Evolutionary conservation across 1,140 invertebrate genomes (phyloP).

Genomic region (Chironomus striatipennis): DNA sequence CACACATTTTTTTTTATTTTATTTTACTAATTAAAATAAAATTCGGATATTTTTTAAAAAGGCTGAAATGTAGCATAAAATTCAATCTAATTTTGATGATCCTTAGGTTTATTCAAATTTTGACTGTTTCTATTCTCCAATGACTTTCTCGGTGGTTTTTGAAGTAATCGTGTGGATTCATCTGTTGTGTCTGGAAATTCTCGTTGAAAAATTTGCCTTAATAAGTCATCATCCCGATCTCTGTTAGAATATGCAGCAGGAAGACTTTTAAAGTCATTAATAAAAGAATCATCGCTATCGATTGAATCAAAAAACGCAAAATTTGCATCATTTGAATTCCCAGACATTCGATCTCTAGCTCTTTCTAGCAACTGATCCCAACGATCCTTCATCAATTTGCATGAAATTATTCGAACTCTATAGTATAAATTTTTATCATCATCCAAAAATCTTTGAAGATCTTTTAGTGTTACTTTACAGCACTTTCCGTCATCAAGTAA

Average conservation of each 20-base stretch:
- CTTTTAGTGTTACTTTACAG: constrained; percentile 32
- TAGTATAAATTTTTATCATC: constrained; percentile 36
- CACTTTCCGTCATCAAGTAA: constrained; percentile 24
- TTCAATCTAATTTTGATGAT: neutral
- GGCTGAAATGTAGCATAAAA: neutral
- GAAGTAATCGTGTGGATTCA: neutral
- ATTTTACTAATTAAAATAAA: constrained; percentile 5
- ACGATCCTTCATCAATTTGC: neutral
- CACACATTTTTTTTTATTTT: neutral
- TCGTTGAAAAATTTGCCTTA: neutral
- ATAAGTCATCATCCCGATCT: neutral
- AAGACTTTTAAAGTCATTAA: neutral
- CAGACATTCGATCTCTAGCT: neutral
- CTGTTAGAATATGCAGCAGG: neutral
- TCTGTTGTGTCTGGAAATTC: neutral
- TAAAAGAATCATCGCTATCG: neutral
- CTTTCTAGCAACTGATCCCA: neutral
- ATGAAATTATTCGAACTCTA: constrained; percentile 30
- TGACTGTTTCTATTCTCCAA: neutral
- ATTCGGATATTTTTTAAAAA: neutral
- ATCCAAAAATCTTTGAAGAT: constrained; percentile 34
- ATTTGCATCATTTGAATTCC: neutral
- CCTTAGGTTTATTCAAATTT: neutral
- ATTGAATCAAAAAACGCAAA: neutral
- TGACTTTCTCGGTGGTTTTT: constrained; percentile 2